Evolutionary conservation across 2,888 invertebrate species (phyloP), one percentile per base, ranked within the genome.

Genomic region (Craniophora ligustri): DNA sequence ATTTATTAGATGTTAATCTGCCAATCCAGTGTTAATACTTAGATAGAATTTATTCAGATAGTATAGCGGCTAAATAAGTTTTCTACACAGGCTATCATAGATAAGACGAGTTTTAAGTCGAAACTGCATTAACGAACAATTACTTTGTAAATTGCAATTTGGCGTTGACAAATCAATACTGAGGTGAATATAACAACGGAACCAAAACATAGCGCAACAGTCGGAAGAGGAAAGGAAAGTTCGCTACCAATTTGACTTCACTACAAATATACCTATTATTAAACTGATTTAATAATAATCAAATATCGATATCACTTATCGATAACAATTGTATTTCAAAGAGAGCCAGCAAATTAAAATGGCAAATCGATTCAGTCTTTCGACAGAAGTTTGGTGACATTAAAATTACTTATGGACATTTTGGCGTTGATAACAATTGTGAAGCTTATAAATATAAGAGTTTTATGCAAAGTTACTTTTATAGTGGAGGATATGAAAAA

Each of bases 81-180:
- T 47, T 34, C n/a, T 48, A 10, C 46, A 46, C 31, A 38, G 26
- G 41, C 15, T 41, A 15, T 23, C 28, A 16, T 54, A 47, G 47
- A 53, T 55, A 72, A 62, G 38, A 35, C 18, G 34, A 47, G 38
- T 35, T 53, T 62, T 46, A 59, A 51, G 63, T 66, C 56, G 60
- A 73, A 72, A 71, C 44, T 70, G 63, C 40, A 72, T 75, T 75
- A 73, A 30, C 50, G 42, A 53, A 73, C 76, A 79, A 76, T 79
- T 44, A 49, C 67, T 47, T 28, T 30, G 34, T 35, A 63, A 71
- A 74, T 76, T 72, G 59, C 71, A 73, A 78, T 77, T 68, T 77
- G 69, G 45, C 49, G 72, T 68, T 74, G 64, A 72, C 74, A 80
- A 79, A 79, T 76, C 71, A 74, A 75, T 70, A 72, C 59, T 58